Conservation (phyloP, 2,888 invertebrate species). For the Eilema caniola region DNA sequence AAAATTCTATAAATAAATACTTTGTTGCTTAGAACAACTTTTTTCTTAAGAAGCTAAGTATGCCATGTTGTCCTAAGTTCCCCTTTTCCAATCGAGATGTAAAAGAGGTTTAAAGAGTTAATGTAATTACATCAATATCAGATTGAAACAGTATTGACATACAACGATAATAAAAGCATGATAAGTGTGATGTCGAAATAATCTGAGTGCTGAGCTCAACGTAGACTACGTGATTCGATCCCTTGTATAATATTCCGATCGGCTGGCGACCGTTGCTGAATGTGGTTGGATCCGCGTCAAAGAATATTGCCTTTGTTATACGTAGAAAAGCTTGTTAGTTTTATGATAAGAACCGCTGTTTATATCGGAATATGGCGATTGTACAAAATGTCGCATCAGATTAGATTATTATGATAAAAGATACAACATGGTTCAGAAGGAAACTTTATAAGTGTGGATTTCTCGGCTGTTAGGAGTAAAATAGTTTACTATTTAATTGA, state of each 20-base stretch:
- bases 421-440: constrained; percentile 1
- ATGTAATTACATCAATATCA: constrained; percentile 38
- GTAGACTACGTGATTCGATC: constrained; percentile 43
- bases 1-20: too few relatives aligned
- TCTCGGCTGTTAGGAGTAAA: background rate
- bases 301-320: constrained; percentile 36
- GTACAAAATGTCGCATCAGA: constrained; percentile 40
- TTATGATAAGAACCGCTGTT: constrained; percentile 47
- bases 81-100: constrained; percentile 21
- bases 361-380: constrained; percentile 42
- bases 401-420: constrained; percentile 16
- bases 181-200: constrained; percentile 52
- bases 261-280: constrained; percentile 53
- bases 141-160: constrained; percentile 39
- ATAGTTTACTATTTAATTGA: background rate
- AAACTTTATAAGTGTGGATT: background rate
- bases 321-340: constrained; percentile 59
- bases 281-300: constrained; percentile 49
- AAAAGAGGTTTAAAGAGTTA: constrained; percentile 23
- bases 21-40: background rate
- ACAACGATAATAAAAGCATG: constrained; percentile 49
- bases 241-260: constrained; percentile 71
- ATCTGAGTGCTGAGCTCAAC: constrained; percentile 50
- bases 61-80: background rate
- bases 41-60: background rate